Evolutionary conservation across 1,140 invertebrate species (phyloP), one percentile per base, ranked within the genome.

Genomic region (Helicoverpa zea): DNA sequence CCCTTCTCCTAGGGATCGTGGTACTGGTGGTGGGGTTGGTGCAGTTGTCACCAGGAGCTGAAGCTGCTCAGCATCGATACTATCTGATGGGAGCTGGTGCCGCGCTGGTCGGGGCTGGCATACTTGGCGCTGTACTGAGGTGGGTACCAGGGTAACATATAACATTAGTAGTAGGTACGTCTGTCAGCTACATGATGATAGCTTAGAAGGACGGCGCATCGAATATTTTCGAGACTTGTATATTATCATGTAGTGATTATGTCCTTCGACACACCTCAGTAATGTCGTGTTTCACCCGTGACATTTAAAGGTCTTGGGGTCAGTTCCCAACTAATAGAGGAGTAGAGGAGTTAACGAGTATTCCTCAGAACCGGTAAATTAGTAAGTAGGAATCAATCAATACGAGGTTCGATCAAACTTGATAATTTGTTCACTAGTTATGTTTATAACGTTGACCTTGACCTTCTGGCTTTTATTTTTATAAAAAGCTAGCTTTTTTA

Each of bases 1-100:
- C 96, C 7, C 94, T 98, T 74, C 95, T 98, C 47, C 92, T 97
- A 83, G 97, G 97, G 64, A 97, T 97, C 84, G 97, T 98, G 84
- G 96, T 98, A 58, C 93, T 98, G 79, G 97, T 98, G 68, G 97
- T 98, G 86, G 97, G 97, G 80, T 94, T 98, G 87, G 97, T 98
- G 81, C 97, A 98, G 94, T 94, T 98, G 85, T 97, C 97, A 18
- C 97, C 97, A 18, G 97, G 97, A 56, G 97, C 97, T 43, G 97
- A 97, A 85, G 97, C 97, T 23, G 97, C 96, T 18, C 97, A 97
- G 86, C 97, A 98, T 90, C 96, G 97, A 84, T 97, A 97, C 89
- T 96, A 96, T 87, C 95, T 97, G 81, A 96, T 97, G 85, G 96
- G 96, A 47, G 96, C 96, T 49, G 97, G 97, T 2, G 95, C 95